A percentile compares a stretch with the other conserved stretches of the same genome.
Conservation (phyloP, 2,797 vertebrate genomes). For the Melanotaenia maccullochi region DNA sequence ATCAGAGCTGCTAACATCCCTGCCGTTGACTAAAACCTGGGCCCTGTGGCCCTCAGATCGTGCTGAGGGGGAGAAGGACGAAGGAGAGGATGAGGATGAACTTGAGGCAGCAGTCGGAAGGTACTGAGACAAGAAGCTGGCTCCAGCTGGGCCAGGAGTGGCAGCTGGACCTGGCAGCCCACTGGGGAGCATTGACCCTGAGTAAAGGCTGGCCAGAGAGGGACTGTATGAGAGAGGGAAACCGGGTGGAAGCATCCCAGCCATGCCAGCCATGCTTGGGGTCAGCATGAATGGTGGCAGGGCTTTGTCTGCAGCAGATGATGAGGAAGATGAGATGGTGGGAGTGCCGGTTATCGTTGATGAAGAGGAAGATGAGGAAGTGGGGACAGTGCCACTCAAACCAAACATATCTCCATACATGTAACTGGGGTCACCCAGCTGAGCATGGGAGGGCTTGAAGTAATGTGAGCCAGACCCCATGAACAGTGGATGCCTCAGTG, state of each 20-base stretch:
- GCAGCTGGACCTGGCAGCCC: slow-evolving; percentile 84
- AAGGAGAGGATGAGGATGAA: slow-evolving; percentile 80
- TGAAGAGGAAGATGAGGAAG: slow-evolving; percentile 83
- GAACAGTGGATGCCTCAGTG: slow-evolving; percentile 88
- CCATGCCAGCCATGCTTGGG: slow-evolving; percentile 82
- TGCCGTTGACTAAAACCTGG: slow-evolving; percentile 46
- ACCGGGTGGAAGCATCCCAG: slow-evolving; percentile 86
- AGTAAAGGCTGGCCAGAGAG: slow-evolving; percentile 90
- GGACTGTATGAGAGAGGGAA: slow-evolving; percentile 90
- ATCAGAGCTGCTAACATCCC: slow-evolving; percentile 60
- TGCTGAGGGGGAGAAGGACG: slow-evolving; percentile 68
- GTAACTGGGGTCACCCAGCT: slow-evolving; percentile 88
- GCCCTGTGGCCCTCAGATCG: slow-evolving; percentile 53
- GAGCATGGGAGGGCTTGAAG: slow-evolving; percentile 87
- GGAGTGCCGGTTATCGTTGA: slow-evolving; percentile 81
- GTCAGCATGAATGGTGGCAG: slow-evolving; percentile 89
- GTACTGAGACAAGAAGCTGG: slow-evolving; percentile 89
- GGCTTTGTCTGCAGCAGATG: slow-evolving; percentile 73
- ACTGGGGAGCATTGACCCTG: slow-evolving; percentile 84
- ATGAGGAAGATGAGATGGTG: slow-evolving; percentile 81
- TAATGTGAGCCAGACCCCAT: slow-evolving; percentile 89
- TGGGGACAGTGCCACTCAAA: slow-evolving; percentile 82
- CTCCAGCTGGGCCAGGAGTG: slow-evolving; percentile 74
- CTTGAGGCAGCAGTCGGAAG: slow-evolving; percentile 72
- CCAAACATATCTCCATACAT: slow-evolving; percentile 88